These are phyloP conservation scores for Egretta garzetta DNA, from an alignment of 2,113 vertebrate genomes.

Conservation along the genomic window DNA sequence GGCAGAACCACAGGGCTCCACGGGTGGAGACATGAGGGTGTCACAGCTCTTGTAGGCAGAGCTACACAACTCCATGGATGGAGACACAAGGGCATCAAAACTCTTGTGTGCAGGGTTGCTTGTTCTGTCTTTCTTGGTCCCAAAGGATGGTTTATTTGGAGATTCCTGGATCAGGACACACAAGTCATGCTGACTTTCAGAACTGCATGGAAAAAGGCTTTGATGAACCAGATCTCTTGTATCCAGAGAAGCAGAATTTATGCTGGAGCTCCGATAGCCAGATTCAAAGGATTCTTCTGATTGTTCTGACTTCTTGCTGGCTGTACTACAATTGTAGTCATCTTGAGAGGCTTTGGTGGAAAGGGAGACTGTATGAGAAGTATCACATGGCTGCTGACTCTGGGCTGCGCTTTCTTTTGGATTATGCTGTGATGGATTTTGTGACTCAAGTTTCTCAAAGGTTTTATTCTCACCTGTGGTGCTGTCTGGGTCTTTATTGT, in stretches of 20 bases:
- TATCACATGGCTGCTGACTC: neutral
- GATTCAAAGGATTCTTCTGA: constrained; percentile 54
- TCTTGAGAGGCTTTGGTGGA: neutral
- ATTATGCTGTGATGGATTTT: neutral
- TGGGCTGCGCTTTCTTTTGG: neutral
- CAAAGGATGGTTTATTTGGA: neutral
- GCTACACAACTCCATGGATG: neutral
- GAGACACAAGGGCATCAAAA: neutral
- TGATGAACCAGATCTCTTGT: neutral
- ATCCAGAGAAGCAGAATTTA: neutral
- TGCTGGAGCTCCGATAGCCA: constrained; percentile 29
- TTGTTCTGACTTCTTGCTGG: constrained; percentile 35
- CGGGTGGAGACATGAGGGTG: neutral
- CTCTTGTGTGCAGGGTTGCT: neutral
- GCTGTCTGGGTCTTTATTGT: neutral
- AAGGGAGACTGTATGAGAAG: neutral
- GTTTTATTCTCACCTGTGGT: neutral
- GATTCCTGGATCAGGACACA: neutral
- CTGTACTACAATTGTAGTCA: neutral
- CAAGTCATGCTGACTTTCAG: neutral
- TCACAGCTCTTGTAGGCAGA: constrained; percentile 37
- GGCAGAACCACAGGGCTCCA: neutral
- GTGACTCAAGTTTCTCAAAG: neutral
- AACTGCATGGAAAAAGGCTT: neutral
- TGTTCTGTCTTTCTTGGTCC: neutral